Conservation (phyloP, 2,113 vertebrate species). For the Eurystomus gularis region DNA sequence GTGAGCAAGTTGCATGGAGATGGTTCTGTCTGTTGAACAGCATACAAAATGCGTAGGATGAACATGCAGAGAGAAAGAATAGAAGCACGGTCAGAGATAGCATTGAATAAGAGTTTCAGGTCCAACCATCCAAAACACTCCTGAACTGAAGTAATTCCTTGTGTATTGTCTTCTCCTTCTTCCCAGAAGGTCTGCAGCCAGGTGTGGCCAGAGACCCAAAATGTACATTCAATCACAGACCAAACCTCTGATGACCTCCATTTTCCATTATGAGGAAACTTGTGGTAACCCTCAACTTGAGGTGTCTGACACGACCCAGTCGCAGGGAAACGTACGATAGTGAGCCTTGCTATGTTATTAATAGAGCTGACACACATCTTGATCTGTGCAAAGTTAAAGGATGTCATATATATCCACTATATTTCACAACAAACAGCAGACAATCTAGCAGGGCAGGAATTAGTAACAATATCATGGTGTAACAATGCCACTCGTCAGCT, state of each 20-base stretch:
- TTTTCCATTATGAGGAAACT: background rate
- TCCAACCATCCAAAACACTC: background rate
- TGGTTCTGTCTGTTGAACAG: conserved; percentile 23
- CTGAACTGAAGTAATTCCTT: background rate
- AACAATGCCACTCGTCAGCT: background rate
- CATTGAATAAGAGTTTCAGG: background rate
- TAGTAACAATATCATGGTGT: background rate
- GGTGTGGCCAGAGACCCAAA: background rate
- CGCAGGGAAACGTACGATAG: background rate
- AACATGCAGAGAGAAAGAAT: background rate
- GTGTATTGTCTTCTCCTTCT: background rate
- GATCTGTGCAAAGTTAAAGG: background rate
- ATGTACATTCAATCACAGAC: background rate
- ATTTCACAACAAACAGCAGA: conserved; percentile 27
- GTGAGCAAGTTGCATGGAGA: conserved; percentile 76
- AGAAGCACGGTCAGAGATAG: background rate
- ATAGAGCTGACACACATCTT: background rate
- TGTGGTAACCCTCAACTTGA: background rate
- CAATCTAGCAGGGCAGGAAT: conserved; percentile 1
- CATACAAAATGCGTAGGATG: background rate
- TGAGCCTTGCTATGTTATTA: background rate
- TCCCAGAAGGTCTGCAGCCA: background rate
- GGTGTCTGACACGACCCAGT: background rate
- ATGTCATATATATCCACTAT: background rate
- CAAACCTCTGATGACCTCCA: background rate